A percentile compares a stretch with the other conserved stretches of the same genome.
Conservation (phyloP, 2,888 invertebrate genomes). For the Eumerus sabulonum region DNA sequence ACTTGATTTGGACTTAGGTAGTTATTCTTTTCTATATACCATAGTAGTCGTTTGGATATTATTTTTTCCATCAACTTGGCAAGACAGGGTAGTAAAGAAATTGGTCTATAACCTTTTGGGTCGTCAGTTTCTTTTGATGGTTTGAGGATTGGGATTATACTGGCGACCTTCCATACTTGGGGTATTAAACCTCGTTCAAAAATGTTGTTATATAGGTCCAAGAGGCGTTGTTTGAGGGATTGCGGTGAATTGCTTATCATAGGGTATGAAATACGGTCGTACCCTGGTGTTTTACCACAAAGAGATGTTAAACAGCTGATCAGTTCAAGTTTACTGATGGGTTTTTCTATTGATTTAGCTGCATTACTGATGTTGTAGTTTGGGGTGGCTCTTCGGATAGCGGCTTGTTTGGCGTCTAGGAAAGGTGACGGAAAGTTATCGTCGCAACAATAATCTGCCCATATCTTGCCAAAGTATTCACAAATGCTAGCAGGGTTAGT, state of each 20-base stretch:
- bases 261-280: too few relatives aligned
- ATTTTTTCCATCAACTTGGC: too few relatives aligned
- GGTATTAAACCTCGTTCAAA: too few relatives aligned
- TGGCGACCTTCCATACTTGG: too few relatives aligned
- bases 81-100: too few relatives aligned
- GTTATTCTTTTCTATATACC: too few relatives aligned
- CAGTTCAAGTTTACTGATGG: neutral
- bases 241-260: neutral
- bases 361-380: neutral
- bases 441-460: constrained; percentile 1
- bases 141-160: too few relatives aligned
- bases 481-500: neutral
- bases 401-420: neutral
- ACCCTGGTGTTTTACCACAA: neutral
- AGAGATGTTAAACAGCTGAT: neutral
- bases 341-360: constrained; percentile 5
- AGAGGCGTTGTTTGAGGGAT: neutral
- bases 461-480: constrained; percentile 11
- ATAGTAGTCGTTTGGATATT: too few relatives aligned
- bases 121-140: too few relatives aligned
- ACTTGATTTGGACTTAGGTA: too few relatives aligned
- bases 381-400: neutral
- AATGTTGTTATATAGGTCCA: neutral
- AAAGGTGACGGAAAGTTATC: neutral
- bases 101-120: too few relatives aligned